Base-by-base conservation (phyloP, 1,140 invertebrate species). In the Zaprionus davidi region DNA sequence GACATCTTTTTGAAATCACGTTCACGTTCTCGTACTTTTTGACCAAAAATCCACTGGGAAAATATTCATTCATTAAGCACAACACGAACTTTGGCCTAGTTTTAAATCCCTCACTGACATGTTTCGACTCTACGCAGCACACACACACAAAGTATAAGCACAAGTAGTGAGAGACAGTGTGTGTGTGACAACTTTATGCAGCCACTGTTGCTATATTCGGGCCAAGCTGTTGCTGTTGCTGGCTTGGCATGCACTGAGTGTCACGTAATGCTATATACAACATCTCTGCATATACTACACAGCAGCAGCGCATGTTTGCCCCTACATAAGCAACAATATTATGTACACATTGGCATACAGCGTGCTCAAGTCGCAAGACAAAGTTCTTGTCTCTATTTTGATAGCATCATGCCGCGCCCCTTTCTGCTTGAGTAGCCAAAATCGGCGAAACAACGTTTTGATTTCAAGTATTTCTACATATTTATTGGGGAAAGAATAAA, bases 221-320 rank as follows among this genome's bases (percentile, higher is more conserved):
- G 58, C 78, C 70, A 81, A 85, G 82, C 78, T 84, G 81, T 84
- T 84, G 81, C 81, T 85, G 31, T 31, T 34, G 31, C 31, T 46
- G 41, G 59, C 49, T 73, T 62, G 81, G 59, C 81, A 83, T 78
- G 74, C 77, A 74, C 70, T 80, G 69, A 51, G 51, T 69, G 73
- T 83, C 83, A 88, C 83, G 83, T 80, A 88, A 72, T 83, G 66
- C 46, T 60, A 68, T 31, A 28, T 31, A 78, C 79, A 63, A 28
- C 22, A 38, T 41, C 59, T 56, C 53, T 31, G 13, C n/a, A 41
- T 59, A 69, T 51, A 74, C 17, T n/a, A 28, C 26, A 28, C 6
- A 28, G 28, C 28, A 28, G 28, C 28, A 31, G 28, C 28, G 28
- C 9, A 49, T 59, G 22, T 41, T 17, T 26, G n/a, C 15, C 13